These are phyloP conservation scores for Lepidocyrtoides sp. DNA, from an alignment of 2,888 invertebrate species.

Conservation along the genomic window DNA sequence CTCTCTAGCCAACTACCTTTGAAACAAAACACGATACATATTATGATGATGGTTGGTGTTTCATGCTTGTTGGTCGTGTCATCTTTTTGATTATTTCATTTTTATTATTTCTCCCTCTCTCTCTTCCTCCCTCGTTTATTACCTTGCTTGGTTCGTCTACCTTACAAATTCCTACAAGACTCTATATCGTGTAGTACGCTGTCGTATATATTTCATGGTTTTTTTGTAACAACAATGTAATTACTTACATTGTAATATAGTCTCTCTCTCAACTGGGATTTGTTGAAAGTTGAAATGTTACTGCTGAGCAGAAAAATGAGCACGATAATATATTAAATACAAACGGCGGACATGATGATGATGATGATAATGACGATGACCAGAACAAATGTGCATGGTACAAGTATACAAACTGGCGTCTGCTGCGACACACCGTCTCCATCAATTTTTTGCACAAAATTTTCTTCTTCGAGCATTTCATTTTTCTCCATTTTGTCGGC, in stretches of 20 bases:
- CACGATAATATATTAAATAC: background rate
- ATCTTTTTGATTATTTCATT: constrained; percentile 76
- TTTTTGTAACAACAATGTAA: constrained; percentile 24
- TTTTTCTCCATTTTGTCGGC: constrained; percentile 5
- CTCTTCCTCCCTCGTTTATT: background rate
- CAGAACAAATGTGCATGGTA: background rate
- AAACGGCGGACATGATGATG: background rate
- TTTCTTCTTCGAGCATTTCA: constrained; percentile 2
- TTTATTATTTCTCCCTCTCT: background rate
- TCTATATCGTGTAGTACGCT: background rate
- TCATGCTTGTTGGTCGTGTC: constrained; percentile 75
- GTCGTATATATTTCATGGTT: constrained; percentile 14
- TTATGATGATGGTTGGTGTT: constrained; percentile 38
- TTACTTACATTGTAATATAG: constrained; percentile 43
- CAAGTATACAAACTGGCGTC: background rate
- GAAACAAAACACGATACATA: background rate
- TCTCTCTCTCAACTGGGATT: background rate
- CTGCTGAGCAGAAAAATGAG: constrained; percentile 46
- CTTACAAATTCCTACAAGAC: constrained; percentile 22
- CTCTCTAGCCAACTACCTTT: background rate
- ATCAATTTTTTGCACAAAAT: background rate
- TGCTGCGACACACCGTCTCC: background rate
- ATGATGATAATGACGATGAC: constrained; percentile 3
- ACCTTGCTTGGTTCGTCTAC: constrained; percentile 35
- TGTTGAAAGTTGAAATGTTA: background rate